Conservation (phyloP, 2,113 vertebrate genomes). For the Microtus richardsoni region DNA sequence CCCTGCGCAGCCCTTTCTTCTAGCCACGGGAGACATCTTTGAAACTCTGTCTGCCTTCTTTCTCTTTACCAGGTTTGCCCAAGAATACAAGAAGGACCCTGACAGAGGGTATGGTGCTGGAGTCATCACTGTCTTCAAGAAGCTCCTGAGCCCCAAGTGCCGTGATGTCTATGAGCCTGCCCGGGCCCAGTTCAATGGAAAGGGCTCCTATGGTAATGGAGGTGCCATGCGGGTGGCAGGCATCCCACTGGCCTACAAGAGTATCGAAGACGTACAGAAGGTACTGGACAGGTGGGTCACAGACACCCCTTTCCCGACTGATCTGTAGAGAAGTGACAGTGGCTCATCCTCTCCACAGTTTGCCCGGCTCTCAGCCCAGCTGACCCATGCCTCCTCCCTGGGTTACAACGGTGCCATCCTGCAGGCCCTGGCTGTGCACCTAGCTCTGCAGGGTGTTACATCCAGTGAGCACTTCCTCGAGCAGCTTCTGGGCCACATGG, state of each 20-base stretch:
- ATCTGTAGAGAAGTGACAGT: not conserved
- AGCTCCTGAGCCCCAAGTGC: constrained; percentile 93
- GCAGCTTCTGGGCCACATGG: constrained; percentile 95
- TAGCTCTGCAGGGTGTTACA: constrained; percentile 93
- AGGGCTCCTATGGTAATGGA: constrained; percentile 97
- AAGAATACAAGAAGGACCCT: constrained; percentile 94
- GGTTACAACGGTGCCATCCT: constrained; percentile 97
- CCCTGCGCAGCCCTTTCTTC: not conserved
- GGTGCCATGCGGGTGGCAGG: constrained; percentile 97
- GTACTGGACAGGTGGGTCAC: constrained; percentile 77
- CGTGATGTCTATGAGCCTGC: constrained; percentile 95
- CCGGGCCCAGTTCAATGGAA: constrained; percentile 95
- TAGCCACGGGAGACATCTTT: not conserved
- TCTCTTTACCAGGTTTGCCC: constrained; percentile 91
- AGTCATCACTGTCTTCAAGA: constrained; percentile 95
- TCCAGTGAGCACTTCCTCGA: constrained; percentile 91
- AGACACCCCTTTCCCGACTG: not conserved
- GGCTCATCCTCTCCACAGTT: constrained; percentile 85
- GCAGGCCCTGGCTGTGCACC: constrained; percentile 96
- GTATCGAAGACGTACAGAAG: constrained; percentile 90
- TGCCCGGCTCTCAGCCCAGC: constrained; percentile 92
- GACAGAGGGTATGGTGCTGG: constrained; percentile 95
- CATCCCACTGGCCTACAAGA: constrained; percentile 91
- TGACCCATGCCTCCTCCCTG: constrained; percentile 97
- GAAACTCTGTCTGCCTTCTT: not conserved